phyloP scores from a whole-genome alignment of 2,888 invertebrate genomes.

The Nowickia ferox region DNA sequence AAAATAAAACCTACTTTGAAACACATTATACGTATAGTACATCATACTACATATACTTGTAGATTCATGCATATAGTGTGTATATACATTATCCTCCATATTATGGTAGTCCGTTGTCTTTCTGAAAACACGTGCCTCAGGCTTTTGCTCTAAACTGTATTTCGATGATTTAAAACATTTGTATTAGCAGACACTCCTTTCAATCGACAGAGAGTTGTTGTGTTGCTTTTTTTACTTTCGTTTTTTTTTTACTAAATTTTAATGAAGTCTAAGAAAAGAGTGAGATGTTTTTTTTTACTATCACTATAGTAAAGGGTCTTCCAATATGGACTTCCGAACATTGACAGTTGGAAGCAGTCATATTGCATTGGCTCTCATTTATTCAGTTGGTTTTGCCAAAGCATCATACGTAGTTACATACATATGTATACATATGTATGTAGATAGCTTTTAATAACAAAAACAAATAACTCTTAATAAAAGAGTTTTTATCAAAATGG shows the following conservation, averaged over 20 bases:
- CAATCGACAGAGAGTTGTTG: background rate
- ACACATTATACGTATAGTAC: background rate
- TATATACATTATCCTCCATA: background rate
- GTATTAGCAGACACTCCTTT: slow-evolving; percentile 53
- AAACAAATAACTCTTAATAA: too few species aligned
- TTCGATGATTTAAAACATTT: slow-evolving; percentile 54
- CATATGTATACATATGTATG: too few species aligned
- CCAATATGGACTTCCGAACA: too few species aligned
- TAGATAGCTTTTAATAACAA: too few species aligned
- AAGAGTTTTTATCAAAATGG: too few species aligned
- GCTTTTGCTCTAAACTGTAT: slow-evolving; percentile 21
- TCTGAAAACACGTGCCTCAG: slow-evolving; percentile 56
- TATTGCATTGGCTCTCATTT: too few species aligned
- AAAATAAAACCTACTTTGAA: background rate
- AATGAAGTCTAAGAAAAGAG: slow-evolving; percentile 9
- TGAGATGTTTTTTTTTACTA: slow-evolving; percentile 31
- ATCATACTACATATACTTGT: too few species aligned
- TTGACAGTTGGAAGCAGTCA: too few species aligned
- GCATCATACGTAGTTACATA: too few species aligned
- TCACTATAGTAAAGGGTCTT: background rate
- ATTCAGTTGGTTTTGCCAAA: too few species aligned
- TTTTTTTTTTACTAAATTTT: slow-evolving; percentile 1
- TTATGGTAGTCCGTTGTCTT: background rate
- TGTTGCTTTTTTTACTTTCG: background rate
- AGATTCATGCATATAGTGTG: too few species aligned